phyloP scores from a whole-genome alignment of 2,113 vertebrate genomes.

The Telmatochromis brachygnathus region DNA sequence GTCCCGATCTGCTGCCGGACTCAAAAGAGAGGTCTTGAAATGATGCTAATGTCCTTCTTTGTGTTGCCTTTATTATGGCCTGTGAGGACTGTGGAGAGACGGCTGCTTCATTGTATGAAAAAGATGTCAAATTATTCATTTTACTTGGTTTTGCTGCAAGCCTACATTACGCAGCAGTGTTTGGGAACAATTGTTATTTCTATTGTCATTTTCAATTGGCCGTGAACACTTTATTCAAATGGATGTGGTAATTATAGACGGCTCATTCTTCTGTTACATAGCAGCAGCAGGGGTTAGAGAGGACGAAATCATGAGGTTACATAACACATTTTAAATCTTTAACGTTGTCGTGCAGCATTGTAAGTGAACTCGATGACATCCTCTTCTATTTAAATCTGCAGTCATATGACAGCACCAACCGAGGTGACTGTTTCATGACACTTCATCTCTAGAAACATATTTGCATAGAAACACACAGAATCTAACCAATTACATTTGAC shows the following conservation, averaged over 20 bases:
- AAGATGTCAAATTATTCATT: neutral
- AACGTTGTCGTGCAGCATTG: neutral
- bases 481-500: neutral
- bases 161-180: neutral
- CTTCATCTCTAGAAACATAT: neutral
- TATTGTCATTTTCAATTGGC: neutral
- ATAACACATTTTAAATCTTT: slow-evolving; percentile 44
- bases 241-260: neutral
- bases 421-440: neutral
- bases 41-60: neutral
- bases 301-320: slow-evolving; percentile 16
- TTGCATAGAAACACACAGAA: neutral
- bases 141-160: neutral
- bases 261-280: neutral
- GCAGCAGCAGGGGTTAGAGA: slow-evolving; percentile 13
- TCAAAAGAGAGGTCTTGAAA: neutral
- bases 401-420: neutral
- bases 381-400: neutral
- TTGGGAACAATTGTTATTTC: neutral
- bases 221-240: neutral
- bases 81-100: neutral
- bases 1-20: neutral
- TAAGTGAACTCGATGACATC: slow-evolving; percentile 4
- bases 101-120: neutral
- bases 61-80: neutral